Base-by-base conservation (phyloP, 2,888 invertebrate genomes). In the Andricus quercusramuli region DNA sequence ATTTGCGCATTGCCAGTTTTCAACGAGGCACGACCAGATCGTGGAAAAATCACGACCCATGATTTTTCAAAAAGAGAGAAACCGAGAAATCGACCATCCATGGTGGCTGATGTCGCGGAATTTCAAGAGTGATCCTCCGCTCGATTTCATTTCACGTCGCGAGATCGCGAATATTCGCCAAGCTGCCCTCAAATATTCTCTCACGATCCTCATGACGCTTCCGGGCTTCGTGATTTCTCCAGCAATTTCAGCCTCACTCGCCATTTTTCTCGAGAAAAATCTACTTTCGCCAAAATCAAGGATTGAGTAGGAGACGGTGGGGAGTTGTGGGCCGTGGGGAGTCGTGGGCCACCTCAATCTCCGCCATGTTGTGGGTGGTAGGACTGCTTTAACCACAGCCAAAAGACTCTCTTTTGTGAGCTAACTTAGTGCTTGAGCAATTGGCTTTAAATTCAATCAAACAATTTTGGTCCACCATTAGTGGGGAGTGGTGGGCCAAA, bases 71-170 rank as follows among this genome's bases (percentile, higher is more conserved):
- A 76, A 80, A 41, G 62, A 64, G 78, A 79, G 29, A 80, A 80
- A 78, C 82, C 74, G 79, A 41, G 0, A 32, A 32, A 32, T 32
- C 32, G 32, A 32, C 70, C 44, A 68, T 64, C 68, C 44, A 32
- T 67, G 66, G 59, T 44, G 51, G 65, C 81, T 82, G 85, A 80
- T 78, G 83, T 82, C 84, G 80, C 82, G 85, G 83, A 86, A 86
- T 83, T 82, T 84, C 79, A 84, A 67, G 77, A 79, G 59, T 77
- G 82, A 83, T 83, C 81, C 37, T 78, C 78, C 81, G 85, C 81
- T 85, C 80, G 79, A 77, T 78, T 84, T 84, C 78, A 82, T 86
- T 85, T 84, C 81, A 82, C 62, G 76, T 79, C 79, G 80, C 79
- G 81, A 78, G 44, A 15, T 22, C 22, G 22, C n/a, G 22, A 68